Conservation (phyloP, 2,797 vertebrate species). For the Acrossocheilus fasciatus region DNA sequence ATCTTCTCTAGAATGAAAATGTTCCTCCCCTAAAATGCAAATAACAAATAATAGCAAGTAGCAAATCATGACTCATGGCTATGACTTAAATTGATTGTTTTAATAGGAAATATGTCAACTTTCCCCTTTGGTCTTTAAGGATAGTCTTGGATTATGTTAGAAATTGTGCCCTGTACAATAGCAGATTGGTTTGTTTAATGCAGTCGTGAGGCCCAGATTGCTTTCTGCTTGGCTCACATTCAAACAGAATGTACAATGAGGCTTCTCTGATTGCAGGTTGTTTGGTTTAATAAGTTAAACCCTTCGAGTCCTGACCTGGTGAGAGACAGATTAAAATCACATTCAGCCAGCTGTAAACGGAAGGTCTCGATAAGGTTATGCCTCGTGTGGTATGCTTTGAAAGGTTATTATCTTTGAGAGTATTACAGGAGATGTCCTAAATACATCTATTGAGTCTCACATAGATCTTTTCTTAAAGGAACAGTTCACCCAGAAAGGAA, state of each 20-base stretch:
- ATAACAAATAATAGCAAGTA: not conserved
- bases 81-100: not conserved
- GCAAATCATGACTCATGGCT: not conserved
- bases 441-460: slow-evolving; percentile 35
- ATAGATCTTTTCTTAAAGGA: not conserved
- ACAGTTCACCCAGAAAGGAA: not conserved
- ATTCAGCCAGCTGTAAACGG: slow-evolving; percentile 19
- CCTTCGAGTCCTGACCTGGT: slow-evolving; percentile 55
- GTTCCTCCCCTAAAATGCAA: not conserved
- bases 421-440: slow-evolving; percentile 22
- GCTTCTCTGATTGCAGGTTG: slow-evolving; percentile 60
- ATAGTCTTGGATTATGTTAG: slow-evolving; percentile 43
- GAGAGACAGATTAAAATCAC: slow-evolving; percentile 53
- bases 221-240: slow-evolving; percentile 54
- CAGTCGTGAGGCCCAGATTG: slow-evolving; percentile 52
- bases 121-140: slow-evolving; percentile 14
- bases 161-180: slow-evolving; percentile 35
- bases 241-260: slow-evolving; percentile 61
- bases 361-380: slow-evolving; percentile 32
- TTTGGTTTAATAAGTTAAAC: slow-evolving; percentile 59
- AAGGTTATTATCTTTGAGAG: slow-evolving; percentile 24
- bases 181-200: slow-evolving; percentile 53
- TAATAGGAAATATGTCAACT: not conserved
- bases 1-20: not conserved
- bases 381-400: slow-evolving; percentile 3